Evolutionary conservation across 2,113 vertebrate species (phyloP), one percentile per base, ranked within the genome.

Genomic region (Sisor rabdophorus): DNA sequence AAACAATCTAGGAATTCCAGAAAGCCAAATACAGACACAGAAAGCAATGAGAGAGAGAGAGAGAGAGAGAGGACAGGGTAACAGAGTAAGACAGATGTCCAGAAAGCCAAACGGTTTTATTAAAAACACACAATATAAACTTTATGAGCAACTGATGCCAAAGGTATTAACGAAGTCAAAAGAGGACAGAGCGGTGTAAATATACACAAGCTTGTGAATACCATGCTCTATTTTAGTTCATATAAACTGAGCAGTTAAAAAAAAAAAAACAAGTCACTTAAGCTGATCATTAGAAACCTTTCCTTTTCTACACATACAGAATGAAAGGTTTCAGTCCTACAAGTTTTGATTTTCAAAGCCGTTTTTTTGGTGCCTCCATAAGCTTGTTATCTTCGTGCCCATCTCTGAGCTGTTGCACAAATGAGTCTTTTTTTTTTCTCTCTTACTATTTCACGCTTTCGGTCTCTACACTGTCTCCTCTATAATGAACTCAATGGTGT

Each of bases 401-500:
- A 32, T 75, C 60, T 69, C 65, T 2, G 61, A 77, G 48, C 61
- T 15, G 20, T 40, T 75, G 67, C 22, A 80, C 61, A 53, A 59
- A 80, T 78, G 19, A 11, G 58, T 59, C 63, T 36, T 52, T 36
- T 56, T n/a, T 28, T 59, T 0, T 44, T 7, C 77, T 44, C 26
- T 52, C 47, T 11, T 30, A 36, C 6, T 44, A 44, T 44, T 44
- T 8, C 30, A 3, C 53, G n/a, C 47, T n/a, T 20, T 15, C 6
- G 16, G 2, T 63, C 63, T 36, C 60, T 78, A 91, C 24, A 91
- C 86, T 0, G 90, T 91, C 81, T 93, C 90, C 80, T 93, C 92
- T 52, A 93, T 87, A 22, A 93, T 91, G 74, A 92, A 91, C 87
- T 93, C 92, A 5, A 93, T 91, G 75, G 91, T 81, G 28, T 93